Evolutionary conservation across 2,888 invertebrate species (phyloP), one percentile per base, ranked within the genome.

Genomic region (Ormyrus thymus): DNA sequence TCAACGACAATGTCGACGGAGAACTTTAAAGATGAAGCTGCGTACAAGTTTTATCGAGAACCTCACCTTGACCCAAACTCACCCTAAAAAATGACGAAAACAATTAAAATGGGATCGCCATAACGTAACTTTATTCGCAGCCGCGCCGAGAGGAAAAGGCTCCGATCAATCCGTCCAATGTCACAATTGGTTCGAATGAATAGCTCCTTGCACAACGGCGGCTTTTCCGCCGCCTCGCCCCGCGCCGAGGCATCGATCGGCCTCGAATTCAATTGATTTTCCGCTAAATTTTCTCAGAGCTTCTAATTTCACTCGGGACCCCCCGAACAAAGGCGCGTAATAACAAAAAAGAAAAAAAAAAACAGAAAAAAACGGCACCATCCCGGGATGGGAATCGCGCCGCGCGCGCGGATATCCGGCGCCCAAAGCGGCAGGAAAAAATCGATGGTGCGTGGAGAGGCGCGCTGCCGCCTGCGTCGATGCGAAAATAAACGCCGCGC

Each of bases 361-460:
- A 62, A 11, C n/a, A n/a, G n/a, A n/a, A 1, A 29, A 1, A 29
- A 29, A 29, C 62, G 10, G 48, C 45, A 71, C 48, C 71, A 58
- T 9, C 11, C 9, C 8, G 11, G 62, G 56, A 65, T 79, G 77
- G 74, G 81, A 79, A 79, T 65, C 59, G 61, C 43, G 29, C 62
- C 70, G 70, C 62, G 80, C 29, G 70, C 55, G 76, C 82, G 83
- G 83, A 83, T 83, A 81, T 83, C 83, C 83, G 83, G 83, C 81
- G 53, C 4, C n/a, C 6, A 4, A 46, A 58, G 56, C 53, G 81
- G 82, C 51, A 13, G 15, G 48, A 64, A 76, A 80, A 73, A 80
- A 69, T 72, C 72, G 76, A 61, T 76, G 72, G 71, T 58, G 79
- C 64, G 76, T 73, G 76, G 56, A 68, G 51, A 61, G 64, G 46